phyloP scores from a whole-genome alignment of 1,140 invertebrate genomes.

The Zophobas atratus region DNA sequence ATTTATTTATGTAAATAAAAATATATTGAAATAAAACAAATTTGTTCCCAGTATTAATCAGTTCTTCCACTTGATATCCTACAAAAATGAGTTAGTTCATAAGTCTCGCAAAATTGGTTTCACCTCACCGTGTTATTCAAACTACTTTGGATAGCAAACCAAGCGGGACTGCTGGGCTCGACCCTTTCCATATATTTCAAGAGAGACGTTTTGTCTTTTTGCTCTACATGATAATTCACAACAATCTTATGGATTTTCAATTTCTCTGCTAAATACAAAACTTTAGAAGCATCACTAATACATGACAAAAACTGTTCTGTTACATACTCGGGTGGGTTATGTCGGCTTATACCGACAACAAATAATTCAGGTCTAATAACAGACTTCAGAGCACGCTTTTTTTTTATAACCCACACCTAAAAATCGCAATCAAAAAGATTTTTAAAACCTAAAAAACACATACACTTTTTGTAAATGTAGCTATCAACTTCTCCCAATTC shows the following conservation, averaged over 20 bases:
- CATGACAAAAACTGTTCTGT: slow-evolving; percentile 58
- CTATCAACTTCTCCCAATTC: slow-evolving; percentile 58
- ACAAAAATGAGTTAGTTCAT: not conserved
- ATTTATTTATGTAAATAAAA: slow-evolving; percentile 48
- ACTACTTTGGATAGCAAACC: slow-evolving; percentile 3
- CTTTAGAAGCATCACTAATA: slow-evolving; percentile 57
- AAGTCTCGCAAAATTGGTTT: not conserved
- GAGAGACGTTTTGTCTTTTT: slow-evolving; percentile 69
- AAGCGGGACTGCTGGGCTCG: not conserved
- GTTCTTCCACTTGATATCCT: slow-evolving; percentile 42
- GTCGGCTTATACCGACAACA: slow-evolving; percentile 56
- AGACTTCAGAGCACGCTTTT: slow-evolving; percentile 60
- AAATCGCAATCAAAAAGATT: slow-evolving; percentile 46
- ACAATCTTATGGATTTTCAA: slow-evolving; percentile 69
- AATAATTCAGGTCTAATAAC: slow-evolving; percentile 56
- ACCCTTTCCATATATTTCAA: slow-evolving; percentile 70
- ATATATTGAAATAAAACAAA: slow-evolving; percentile 12
- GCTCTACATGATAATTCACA: slow-evolving; percentile 69
- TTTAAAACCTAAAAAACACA: slow-evolving; percentile 31
- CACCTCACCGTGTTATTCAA: slow-evolving; percentile 12
- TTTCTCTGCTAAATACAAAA: slow-evolving; percentile 58
- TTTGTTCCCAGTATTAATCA: slow-evolving; percentile 9
- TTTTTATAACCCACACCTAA: slow-evolving; percentile 63
- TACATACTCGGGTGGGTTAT: slow-evolving; percentile 60
- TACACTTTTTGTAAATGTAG: slow-evolving; percentile 62